Evolutionary conservation across 2,888 invertebrate genomes (phyloP), one percentile per base, ranked within the genome.

Genomic region (Boloria selene): DNA sequence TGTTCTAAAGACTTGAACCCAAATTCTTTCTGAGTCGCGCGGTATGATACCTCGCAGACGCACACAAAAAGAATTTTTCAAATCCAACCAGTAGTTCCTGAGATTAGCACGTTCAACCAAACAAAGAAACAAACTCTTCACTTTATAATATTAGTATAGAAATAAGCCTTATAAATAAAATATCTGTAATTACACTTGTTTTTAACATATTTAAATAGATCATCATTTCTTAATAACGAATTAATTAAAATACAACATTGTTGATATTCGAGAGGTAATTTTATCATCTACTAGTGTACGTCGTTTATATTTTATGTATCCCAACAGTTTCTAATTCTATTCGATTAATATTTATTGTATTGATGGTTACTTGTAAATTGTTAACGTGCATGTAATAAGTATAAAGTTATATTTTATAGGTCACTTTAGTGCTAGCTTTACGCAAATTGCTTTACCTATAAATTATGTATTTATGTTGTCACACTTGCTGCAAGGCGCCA

Each of bases 341-440:
- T 31, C 7, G 0, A 44, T 14, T 18, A 44, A 0, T 18, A 42
- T 55, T 55, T 42, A 55, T 18, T 55, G 18, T 44, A 6, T 13
- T n/a, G 22, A 14, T n/a, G 14, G 3, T 2, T 44, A 44, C 55
- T 13, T 54, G 13, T 42, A 14, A 55, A 44, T n/a, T 44, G 22
- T 7, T 18, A 44, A 5, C 22, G 22, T n/a, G 45, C 31, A 10
- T 38, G n/a, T 14, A 13, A 44, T 14, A 61, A 67, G 38, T 61
- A 42, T 31, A 55, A 54, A 44, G 42, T 49, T 38, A 54, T 45
- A 56, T 65, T 61, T 65, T 61, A 51, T 38, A 61, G 55, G 61
- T 61, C 65, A 56, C 49, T 56, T 58, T 17, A 49, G 61, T 49
- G 17, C 61, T 53, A 47, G 53, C 53, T 61, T 53, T 38, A 55